phyloP scores from a whole-genome alignment of 2,113 vertebrate genomes.

The Heterochromis multidens region DNA sequence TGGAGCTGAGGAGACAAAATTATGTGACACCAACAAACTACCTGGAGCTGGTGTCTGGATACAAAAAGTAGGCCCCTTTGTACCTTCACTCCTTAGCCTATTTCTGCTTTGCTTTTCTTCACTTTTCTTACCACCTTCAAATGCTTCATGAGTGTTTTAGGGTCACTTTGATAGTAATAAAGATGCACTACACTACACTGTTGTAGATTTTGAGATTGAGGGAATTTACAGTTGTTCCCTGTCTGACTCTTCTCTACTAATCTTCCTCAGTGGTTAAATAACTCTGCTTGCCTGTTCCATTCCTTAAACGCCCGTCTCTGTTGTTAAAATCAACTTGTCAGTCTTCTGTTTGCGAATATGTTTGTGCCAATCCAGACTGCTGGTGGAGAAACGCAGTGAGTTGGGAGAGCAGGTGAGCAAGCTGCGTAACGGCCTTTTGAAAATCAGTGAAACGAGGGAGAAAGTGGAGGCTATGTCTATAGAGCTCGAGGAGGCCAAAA shows the following conservation, averaged over 20 bases:
- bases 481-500: constrained; percentile 84
- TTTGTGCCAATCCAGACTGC: constrained; percentile 66
- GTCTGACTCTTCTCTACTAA: background rate
- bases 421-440: constrained; percentile 82
- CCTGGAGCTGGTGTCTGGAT: constrained; percentile 89
- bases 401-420: constrained; percentile 83
- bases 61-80: constrained; percentile 78
- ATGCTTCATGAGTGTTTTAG: background rate
- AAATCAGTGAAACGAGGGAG: constrained; percentile 82
- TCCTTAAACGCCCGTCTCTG: background rate
- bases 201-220: fast-evolving
- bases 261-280: background rate
- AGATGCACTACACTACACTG: background rate
- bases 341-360: background rate
- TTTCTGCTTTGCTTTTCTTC: background rate
- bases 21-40: constrained; percentile 91
- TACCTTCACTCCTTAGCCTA: background rate
- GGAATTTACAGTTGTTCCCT: background rate
- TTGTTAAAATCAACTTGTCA: background rate
- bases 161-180: background rate
- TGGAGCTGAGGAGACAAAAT: constrained; percentile 82
- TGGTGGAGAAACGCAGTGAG: constrained; percentile 83
- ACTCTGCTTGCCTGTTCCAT: background rate
- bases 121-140: background rate
- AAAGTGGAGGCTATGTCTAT: constrained; percentile 89